Evolutionary conservation across 2,888 invertebrate genomes (phyloP).

Genomic region (Allygus modestus): DNA sequence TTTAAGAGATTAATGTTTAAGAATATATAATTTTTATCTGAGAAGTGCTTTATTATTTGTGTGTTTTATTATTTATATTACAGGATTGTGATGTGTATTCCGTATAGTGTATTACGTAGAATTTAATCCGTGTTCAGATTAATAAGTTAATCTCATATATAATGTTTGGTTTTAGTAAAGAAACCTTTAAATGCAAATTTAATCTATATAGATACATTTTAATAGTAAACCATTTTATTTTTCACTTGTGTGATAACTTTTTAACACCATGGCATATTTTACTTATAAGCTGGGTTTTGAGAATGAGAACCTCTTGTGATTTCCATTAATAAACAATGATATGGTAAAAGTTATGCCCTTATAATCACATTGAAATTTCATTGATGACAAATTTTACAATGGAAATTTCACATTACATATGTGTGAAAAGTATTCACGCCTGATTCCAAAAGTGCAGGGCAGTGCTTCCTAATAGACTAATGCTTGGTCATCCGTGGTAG

Average conservation of each 20-base stretch:
- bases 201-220: not conserved
- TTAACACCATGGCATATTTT: conserved; percentile 23
- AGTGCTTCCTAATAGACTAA: conserved; percentile 24
- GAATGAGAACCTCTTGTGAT: not conserved
- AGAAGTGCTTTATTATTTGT: too few species aligned
- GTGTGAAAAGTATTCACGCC: conserved; percentile 34
- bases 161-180: not conserved
- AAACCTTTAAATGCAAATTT: not conserved
- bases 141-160: not conserved
- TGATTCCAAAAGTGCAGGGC: conserved; percentile 40
- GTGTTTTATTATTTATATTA: too few species aligned
- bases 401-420: too few species aligned
- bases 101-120: not conserved
- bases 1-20: too few species aligned
- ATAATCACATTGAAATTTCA: too few species aligned
- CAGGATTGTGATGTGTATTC: too few species aligned
- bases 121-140: not conserved
- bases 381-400: too few species aligned
- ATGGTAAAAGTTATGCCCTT: too few species aligned
- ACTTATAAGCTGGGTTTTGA: not conserved
- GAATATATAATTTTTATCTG: too few species aligned
- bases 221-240: not conserved
- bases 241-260: not conserved
- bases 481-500: not conserved
- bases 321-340: not conserved